Base-by-base conservation (phyloP, 2,888 invertebrate genomes). In the Coremacera marginata region DNA sequence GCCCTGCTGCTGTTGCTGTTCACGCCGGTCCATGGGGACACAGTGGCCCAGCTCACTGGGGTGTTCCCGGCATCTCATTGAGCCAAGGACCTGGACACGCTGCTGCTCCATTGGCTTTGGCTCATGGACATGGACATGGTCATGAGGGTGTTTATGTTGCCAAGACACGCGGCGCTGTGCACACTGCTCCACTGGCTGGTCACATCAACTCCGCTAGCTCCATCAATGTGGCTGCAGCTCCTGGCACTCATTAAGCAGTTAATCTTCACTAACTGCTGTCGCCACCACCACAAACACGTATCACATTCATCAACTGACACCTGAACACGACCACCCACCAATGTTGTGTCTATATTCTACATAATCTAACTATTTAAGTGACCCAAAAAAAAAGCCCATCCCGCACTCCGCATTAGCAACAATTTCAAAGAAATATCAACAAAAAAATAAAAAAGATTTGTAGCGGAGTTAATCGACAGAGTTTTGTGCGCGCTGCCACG, bases 161-260 rank as follows among this genome's bases (percentile, higher is more conserved):
- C 71, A 90, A 90, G 72, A 91, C 89, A 68, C 89, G 89, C 81
- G 91, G 91, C 76, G 89, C 91, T 65, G 83, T 90, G 19, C 91
- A 91, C 81, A 88, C 89, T 27, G 90, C 91, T 72, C 90, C 90
- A 62, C 85, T 90, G 65, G 89, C 90, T 25, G 90, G 90, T 82
- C 90, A 91, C 81, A 78, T 82, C 67, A 79, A 81, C 57, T 85
- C 84, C 19, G 84, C 83, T 55, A 81, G 83, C 70, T 83, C 84
- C 5, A 83, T 90, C 77, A 91, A 91, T 84, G 84, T 89, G 76
- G 87, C 88, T 65, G 85, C 89, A 75, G 89, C 89, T 77, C 89
- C 89, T 70, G 89, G 89, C 67, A 89, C 89, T 60, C 82, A 80
- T 75, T 86, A 84, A 84, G 49, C 65, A 22, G 31, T 67, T 19